These are phyloP conservation scores for Drosophila jambulina DNA, from an alignment of 1,140 invertebrate genomes.

Conservation along the genomic window DNA sequence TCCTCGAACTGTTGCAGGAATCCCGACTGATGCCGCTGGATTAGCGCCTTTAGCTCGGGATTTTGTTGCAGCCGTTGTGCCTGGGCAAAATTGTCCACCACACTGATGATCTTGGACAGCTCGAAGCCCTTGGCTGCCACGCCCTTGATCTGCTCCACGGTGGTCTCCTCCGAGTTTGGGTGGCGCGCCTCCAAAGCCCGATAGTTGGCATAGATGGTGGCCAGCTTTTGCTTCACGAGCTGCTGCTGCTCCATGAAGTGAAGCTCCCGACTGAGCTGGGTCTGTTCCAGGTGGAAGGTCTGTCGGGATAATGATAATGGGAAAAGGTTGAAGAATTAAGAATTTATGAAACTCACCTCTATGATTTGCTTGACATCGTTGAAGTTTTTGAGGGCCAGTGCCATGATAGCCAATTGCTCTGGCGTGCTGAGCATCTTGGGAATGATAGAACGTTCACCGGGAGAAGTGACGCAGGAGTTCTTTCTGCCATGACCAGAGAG, in stretches of 20 bases:
- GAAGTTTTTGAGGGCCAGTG: slow-evolving; percentile 73
- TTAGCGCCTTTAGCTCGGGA: slow-evolving; percentile 51
- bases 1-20: slow-evolving; percentile 74
- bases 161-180: slow-evolving; percentile 36
- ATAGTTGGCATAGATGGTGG: slow-evolving; percentile 71
- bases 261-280: slow-evolving; percentile 83
- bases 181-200: slow-evolving; percentile 51
- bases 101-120: slow-evolving; percentile 74
- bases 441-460: slow-evolving; percentile 67
- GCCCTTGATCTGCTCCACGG: slow-evolving; percentile 78
- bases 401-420: slow-evolving; percentile 79
- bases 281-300: slow-evolving; percentile 85
- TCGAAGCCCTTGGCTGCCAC: slow-evolving; percentile 74
- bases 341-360: slow-evolving; percentile 49
- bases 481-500: slow-evolving; percentile 13
- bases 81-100: slow-evolving; percentile 83
- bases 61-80: slow-evolving; percentile 69
- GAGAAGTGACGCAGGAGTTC: neutral
- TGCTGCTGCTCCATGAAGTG: slow-evolving; percentile 85
- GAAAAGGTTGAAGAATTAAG: neutral
- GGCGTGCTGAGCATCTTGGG: slow-evolving; percentile 77
- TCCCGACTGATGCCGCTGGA: slow-evolving; percentile 64
- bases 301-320: slow-evolving; percentile 25
- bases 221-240: slow-evolving; percentile 79
- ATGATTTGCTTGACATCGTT: slow-evolving; percentile 83